Base-by-base conservation (phyloP, 2,797 vertebrate genomes). In the Poecilia picta region DNA sequence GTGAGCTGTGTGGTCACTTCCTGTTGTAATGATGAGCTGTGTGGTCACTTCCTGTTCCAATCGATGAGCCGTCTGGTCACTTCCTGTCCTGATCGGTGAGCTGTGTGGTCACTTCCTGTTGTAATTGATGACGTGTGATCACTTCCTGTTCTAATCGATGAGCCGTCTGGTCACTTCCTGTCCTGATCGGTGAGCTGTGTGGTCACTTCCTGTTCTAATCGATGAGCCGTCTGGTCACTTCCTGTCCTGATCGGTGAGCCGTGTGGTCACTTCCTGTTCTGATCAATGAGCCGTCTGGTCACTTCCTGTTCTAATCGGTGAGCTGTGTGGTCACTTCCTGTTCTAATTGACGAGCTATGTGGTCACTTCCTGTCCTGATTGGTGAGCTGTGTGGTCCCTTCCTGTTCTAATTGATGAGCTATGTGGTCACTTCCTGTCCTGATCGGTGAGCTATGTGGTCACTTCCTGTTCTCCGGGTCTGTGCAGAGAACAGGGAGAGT, bases 401-500 rank as follows among this genome's bases (percentile, higher is more conserved):
- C 7, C 36, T 5, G 25, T 59, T 46, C 15, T 47, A 12, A 43
- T 11, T 0, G 1, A 46, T 15, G 43, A 43, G 43, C 43, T 0
- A 0, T 0, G 43, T 43, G 10, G 43, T 43, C 43, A 43, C 43
- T 43, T 43, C 43, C 41, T 43, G 41, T 43, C 8, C 36, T 36
- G 36, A 36, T 36, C 36, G 36, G 4, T 3, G 36, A 36, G 36
- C 3, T 3, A 3, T 3, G 33, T 36, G 36, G 36, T 36, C 36
- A 36, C 36, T 36, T 36, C 36, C 39, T 72, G 1, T 46, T 28
- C 18, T 46, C 4, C 47, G 33, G 55, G n/a, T 0, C 0, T 18
- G 76, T 0, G 64, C 86, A 99, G 98, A 99, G 88, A 99, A 99
- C 83, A 97, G 96, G 57, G 98, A 99, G 94, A 98, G 97, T 82